Base-by-base conservation (phyloP, 2,113 vertebrate species). In the Vicugna pacos region DNA sequence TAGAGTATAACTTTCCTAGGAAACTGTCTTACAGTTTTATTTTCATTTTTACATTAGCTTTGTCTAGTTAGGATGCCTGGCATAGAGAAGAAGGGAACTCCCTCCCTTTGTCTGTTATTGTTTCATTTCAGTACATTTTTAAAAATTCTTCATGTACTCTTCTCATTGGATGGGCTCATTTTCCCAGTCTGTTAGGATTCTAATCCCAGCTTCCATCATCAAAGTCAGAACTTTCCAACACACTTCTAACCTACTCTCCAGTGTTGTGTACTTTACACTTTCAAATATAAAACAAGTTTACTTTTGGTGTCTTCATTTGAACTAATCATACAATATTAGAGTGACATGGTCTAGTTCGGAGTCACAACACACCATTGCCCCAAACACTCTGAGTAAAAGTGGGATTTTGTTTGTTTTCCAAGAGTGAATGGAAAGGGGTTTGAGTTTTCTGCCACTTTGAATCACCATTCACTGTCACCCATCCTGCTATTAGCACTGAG, bases 231-330 rank as follows among this genome's bases (percentile, higher is more conserved):
- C n/a, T 80, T 24, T 30, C 9, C 3, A 64, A 46, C 0, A 62
- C 0, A 0, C 15, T 54, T 26, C 13, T 42, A 42, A 42, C 6
- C 50, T 82, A 13, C 14, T 69, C 7, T 35, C 30, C 19, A 46
- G 5, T 2, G 16, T 11, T 81, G 16, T 30, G 13, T 3, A 89
- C 8, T 22, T 46, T 12, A 50, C 8, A 26, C 16, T n/a, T 10
- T 22, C 9, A 75, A 90, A 70, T 76, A 56, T 67, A 56, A 56
- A 46, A 13, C 35, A 67, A 46, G 54, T 48, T 96, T 69, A 94
- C 79, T 75, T 56, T 65, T n/a, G n/a, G 7, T 65, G 52, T 12
- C 28, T 90, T 87, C 65, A 76, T 95, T 79, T 87, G 56, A 73
- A 50, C 2, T 24, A 83, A 93, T 58, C 38, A 75, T 84, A 80